Base-by-base conservation (phyloP, 1,140 invertebrate genomes). In the Drosophila sp. region DNA sequence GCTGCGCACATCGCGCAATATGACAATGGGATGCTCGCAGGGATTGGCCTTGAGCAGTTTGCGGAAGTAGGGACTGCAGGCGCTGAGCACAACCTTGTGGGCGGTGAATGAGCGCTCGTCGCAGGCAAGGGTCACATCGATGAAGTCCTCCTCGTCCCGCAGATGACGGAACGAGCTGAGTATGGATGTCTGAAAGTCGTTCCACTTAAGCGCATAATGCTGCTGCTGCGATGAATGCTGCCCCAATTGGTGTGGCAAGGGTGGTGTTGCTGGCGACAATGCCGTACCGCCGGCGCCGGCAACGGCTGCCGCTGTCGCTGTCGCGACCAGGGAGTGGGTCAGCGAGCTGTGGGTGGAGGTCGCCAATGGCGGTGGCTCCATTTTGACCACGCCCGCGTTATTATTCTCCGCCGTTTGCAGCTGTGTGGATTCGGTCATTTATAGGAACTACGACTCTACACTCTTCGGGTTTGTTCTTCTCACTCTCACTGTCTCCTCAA, bases 11-110 rank as follows among this genome's bases (percentile, higher is more conserved):
- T 98, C 97, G 87, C 97, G 94, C 50, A 98, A 93, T 80, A 98
- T 98, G 71, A 98, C 96, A 84, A 98, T 98, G 14, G 97, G 97
- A 92, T 98, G 97, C 91, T 97, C 96, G 92, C 97, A 98, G 72
- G 97, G 97, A 93, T 98, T 98, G 21, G 96, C 96, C 94, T 97
- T 97, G 81, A 98, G 94, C 72, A 98, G 93, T 81, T 95, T 94
- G 81, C 96, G 94, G 93, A 98, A 98, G 93, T 97, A 98, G 7
- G 97, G 96, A 92, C 97, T 98, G 93, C 97, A 97, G 21, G 97
- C 97, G 54, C 97, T 97, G 58, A 98, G 94, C 29, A 98, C 97
- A 67, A 96, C 96, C 94, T 97, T 97, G 93, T 98, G 97, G 40
- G 97, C 97, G 61, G 95, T 96, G 91, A 97, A 97, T 54, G 95